Conservation (phyloP, 2,888 invertebrate genomes). For the Euclidia mi region DNA sequence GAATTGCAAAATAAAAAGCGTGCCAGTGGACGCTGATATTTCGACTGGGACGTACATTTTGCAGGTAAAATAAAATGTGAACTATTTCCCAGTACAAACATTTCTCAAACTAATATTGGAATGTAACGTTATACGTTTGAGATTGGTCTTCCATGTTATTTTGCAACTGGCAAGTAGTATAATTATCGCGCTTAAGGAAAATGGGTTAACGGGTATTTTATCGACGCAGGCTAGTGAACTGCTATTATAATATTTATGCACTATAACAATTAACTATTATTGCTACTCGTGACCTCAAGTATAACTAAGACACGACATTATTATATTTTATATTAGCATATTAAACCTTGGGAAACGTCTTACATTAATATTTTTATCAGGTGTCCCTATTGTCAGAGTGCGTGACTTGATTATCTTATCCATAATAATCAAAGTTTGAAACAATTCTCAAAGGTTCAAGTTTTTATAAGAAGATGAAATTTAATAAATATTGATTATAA, state of each 20-base stretch:
- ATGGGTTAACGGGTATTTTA: slow-evolving; percentile 20
- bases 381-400: too few relatives aligned
- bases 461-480: too few relatives aligned
- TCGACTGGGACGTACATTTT: slow-evolving; percentile 28
- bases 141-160: not conserved
- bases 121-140: not conserved
- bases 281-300: slow-evolving; percentile 8
- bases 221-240: slow-evolving; percentile 14
- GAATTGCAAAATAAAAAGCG: slow-evolving; percentile 45
- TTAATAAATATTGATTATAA: too few relatives aligned
- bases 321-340: slow-evolving; percentile 21
- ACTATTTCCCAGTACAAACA: not conserved
- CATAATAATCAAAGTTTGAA: too few relatives aligned
- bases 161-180: not conserved
- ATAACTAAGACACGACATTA: slow-evolving; percentile 15
- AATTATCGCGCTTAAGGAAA: slow-evolving; percentile 2
- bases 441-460: too few relatives aligned
- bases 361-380: not conserved
- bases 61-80: slow-evolving; percentile 27
- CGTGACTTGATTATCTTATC: too few relatives aligned
- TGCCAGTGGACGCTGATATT: slow-evolving; percentile 28
- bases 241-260: slow-evolving; percentile 24
- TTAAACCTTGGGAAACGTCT: slow-evolving; percentile 9
- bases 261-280: slow-evolving; percentile 31
- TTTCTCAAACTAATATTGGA: not conserved